Evolutionary conservation across 2,797 vertebrate species (phyloP).

Genomic region (Perodicticus potto): DNA sequence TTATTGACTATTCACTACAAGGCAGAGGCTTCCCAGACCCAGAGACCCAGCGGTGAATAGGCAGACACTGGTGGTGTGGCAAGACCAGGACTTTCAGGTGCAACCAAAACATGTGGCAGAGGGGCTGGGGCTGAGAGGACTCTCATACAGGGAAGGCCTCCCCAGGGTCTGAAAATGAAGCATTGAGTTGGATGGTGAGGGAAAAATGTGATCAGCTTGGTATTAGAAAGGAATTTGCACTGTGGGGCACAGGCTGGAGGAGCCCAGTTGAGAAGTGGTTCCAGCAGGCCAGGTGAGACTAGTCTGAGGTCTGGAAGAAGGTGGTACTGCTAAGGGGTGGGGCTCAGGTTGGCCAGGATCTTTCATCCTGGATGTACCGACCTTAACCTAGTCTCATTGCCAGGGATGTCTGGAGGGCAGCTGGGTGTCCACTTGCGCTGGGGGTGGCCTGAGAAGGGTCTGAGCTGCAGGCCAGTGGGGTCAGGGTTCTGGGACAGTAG

Average conservation of each 20-base stretch:
- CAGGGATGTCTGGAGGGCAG: background rate
- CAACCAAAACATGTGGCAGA: background rate
- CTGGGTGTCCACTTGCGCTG: background rate
- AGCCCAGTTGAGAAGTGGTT: background rate
- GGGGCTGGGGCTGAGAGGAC: too few species aligned
- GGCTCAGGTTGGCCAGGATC: background rate
- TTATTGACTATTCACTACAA: background rate
- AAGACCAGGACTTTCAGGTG: background rate
- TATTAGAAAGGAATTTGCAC: background rate
- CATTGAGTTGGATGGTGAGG: background rate
- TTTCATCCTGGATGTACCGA: background rate
- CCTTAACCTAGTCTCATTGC: background rate
- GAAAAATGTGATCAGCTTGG: background rate
- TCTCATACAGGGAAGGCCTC: background rate
- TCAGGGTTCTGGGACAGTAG: background rate
- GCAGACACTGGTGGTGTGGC: accelerated
- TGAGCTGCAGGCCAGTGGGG: background rate
- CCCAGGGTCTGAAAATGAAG: background rate
- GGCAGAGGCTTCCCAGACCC: background rate
- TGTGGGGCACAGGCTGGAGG: background rate
- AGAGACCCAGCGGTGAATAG: background rate
- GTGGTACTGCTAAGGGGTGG: background rate
- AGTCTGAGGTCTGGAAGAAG: background rate
- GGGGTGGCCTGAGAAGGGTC: background rate
- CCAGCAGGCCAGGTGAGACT: background rate